Percentiles rank a stretch among this genome's conserved stretches.
Conservation (phyloP, 1,140 invertebrate species). For the Pemphigus obesinymphae region DNA sequence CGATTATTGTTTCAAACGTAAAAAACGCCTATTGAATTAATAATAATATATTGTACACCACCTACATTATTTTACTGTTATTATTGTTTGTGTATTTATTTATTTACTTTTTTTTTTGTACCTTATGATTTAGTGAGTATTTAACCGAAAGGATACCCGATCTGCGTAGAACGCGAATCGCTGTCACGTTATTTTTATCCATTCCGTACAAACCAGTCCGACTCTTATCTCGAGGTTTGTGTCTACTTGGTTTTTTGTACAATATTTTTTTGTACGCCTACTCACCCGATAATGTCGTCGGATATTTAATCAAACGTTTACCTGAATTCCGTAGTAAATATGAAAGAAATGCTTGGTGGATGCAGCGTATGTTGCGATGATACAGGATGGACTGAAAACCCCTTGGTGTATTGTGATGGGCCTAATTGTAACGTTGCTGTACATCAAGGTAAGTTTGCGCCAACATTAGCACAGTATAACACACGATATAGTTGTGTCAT, state of each 20-base stretch:
- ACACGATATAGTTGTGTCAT: background rate
- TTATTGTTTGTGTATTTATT: background rate
- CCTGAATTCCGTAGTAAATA: slow-evolving; percentile 12
- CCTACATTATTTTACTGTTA: background rate
- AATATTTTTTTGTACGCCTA: too few species aligned
- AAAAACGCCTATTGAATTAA: too few species aligned
- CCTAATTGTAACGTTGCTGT: slow-evolving; percentile 95
- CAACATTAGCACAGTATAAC: background rate
- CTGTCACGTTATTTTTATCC: background rate
- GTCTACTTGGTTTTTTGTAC: background rate
- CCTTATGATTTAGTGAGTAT: slow-evolving; percentile 22
- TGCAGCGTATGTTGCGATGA: slow-evolving; percentile 99
- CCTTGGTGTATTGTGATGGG: slow-evolving; percentile 97
- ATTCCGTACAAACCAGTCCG: background rate
- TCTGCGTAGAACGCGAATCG: background rate
- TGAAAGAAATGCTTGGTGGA: slow-evolving; percentile 97
- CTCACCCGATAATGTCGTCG: background rate
- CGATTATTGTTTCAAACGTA: too few species aligned
- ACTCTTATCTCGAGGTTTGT: background rate
- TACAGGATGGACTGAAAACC: slow-evolving; percentile 96
- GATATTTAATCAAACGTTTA: background rate
- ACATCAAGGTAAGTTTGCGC: slow-evolving; percentile 56
- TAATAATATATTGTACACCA: too few species aligned
- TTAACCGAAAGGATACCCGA: background rate
- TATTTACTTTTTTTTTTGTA: background rate